These are phyloP conservation scores for Taeniopygia guttata DNA, from an alignment of 2,797 vertebrate species.

Conservation along the genomic window DNA sequence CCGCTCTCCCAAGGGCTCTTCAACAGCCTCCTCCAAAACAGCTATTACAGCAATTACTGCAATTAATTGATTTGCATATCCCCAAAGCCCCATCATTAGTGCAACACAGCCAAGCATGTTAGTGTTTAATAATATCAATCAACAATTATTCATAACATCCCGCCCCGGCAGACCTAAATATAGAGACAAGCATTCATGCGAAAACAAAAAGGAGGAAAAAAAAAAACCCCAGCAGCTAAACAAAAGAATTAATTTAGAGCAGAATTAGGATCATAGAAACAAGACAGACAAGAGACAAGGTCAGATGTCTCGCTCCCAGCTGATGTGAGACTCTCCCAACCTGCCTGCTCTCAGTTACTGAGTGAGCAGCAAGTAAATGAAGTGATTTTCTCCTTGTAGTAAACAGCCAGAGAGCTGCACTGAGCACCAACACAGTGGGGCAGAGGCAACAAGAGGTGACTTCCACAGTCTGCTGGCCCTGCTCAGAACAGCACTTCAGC, in stretches of 20 bases:
- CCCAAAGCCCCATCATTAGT: constrained; percentile 58
- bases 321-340: not conserved
- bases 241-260: constrained; percentile 60
- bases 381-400: not conserved
- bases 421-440: not conserved
- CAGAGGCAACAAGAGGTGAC: not conserved
- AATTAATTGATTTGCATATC: constrained; percentile 68
- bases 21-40: constrained; percentile 35
- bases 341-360: not conserved
- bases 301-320: constrained; percentile 17
- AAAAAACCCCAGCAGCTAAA: not conserved
- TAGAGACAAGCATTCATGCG: constrained; percentile 39
- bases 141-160: constrained; percentile 61
- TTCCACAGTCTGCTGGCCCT: not conserved
- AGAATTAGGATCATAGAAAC: constrained; percentile 41
- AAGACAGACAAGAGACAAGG: not conserved
- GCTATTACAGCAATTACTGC: constrained; percentile 43
- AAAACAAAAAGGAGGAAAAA: constrained; percentile 6
- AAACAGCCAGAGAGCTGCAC: not conserved
- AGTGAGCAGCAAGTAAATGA: not conserved
- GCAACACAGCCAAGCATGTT: constrained; percentile 59
- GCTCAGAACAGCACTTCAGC: not conserved
- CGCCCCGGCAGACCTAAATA: constrained; percentile 40
- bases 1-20: not conserved
- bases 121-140: constrained; percentile 59